Evolutionary conservation across 2,888 invertebrate species (phyloP).

Genomic region (Merodon equestris): DNA sequence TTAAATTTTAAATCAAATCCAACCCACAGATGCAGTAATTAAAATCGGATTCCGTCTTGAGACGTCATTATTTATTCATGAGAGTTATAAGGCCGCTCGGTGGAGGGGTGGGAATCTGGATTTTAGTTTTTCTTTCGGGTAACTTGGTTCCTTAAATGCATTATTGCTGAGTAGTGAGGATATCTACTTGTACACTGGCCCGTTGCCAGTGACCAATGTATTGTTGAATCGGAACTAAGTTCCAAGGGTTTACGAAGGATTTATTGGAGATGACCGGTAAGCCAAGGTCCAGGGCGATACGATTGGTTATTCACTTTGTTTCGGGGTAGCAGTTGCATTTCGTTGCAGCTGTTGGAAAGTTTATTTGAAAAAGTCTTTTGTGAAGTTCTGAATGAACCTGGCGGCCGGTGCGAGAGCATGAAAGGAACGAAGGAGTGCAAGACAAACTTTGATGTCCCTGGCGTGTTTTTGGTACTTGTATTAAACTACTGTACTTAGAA

Average conservation of each 20-base stretch:
- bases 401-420: background rate
- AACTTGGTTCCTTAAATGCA: background rate
- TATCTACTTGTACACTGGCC: background rate
- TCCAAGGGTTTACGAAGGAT: conserved; percentile 18
- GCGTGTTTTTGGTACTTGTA: conserved; percentile 31
- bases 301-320: conserved; percentile 12
- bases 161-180: background rate
- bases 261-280: conserved; percentile 26
- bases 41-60: conserved; percentile 47
- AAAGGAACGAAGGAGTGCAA: background rate
- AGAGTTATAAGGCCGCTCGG: conserved; percentile 5
- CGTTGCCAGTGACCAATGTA: conserved; percentile 2
- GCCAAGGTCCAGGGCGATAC: conserved; percentile 24
- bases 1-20: conserved; percentile 49
- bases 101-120: no score
- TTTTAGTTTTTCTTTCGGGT: background rate
- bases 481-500: conserved; percentile 30
- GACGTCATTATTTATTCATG: conserved; percentile 47
- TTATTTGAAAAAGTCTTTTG: conserved; percentile 16
- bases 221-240: conserved; percentile 11
- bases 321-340: conserved; percentile 1
- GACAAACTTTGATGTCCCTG: conserved; percentile 36
- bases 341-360: conserved; percentile 4
- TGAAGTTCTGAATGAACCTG: conserved; percentile 15
- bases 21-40: conserved; percentile 50